Conservation (phyloP, 2,797 vertebrate genomes). For the Buceros bicornis region DNA sequence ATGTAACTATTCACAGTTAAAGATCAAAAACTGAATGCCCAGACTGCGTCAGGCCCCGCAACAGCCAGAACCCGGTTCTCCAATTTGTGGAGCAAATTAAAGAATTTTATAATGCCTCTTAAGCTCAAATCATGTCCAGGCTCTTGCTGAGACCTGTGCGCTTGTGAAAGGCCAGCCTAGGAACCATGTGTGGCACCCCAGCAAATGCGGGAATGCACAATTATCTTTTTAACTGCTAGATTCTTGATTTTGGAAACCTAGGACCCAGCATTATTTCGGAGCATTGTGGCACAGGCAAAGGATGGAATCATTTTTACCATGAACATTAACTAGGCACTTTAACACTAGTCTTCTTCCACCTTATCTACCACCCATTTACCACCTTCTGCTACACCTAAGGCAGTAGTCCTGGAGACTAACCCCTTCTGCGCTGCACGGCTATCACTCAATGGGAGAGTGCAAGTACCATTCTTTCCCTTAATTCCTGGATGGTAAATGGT, state of each 20-base stretch:
- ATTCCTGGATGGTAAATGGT: neutral
- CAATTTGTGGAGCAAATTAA: neutral
- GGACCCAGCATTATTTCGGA: neutral
- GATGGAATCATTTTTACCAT: neutral
- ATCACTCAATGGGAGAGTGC: neutral
- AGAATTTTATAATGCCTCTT: neutral
- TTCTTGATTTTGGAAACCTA: neutral
- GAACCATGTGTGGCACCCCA: neutral
- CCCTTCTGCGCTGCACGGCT: neutral
- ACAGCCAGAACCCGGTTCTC: neutral
- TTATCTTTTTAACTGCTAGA: neutral
- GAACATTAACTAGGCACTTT: neutral
- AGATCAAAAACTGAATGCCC: neutral
- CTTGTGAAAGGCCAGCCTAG: neutral
- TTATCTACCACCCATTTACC: neutral
- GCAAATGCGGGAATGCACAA: neutral
- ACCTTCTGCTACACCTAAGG: neutral
- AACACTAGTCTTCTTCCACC: neutral
- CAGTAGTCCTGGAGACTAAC: neutral
- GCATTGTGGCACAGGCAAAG: neutral
- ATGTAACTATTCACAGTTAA: neutral
- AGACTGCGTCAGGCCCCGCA: fast-evolving
- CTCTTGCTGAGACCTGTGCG: neutral
- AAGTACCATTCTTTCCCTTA: neutral
- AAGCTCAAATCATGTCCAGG: neutral